A percentile compares a stretch with the other conserved stretches of the same genome.
phyloP scores from a whole-genome alignment of 2,113 vertebrate species.

The Tapirus terrestris region DNA sequence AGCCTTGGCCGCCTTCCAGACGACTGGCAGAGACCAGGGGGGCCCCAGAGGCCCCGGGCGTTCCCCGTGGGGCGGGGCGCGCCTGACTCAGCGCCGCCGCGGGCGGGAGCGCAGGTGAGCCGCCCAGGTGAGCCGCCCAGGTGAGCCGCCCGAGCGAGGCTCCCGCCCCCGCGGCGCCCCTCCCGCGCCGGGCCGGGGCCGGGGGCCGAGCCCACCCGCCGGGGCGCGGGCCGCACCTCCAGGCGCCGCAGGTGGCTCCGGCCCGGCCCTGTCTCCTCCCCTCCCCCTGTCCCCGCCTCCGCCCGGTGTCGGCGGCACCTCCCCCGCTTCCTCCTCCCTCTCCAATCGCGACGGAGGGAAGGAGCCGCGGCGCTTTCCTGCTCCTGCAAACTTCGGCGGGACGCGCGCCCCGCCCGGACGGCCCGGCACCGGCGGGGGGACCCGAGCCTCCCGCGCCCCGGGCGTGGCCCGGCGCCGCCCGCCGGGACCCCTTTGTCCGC shows the following conservation, averaged over 20 bases:
- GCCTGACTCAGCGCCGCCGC: not conserved
- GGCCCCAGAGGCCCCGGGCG: not conserved
- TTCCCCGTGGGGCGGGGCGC: not conserved
- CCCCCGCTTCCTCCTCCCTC: slow-evolving; percentile 82
- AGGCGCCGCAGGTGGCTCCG: slow-evolving; percentile 86
- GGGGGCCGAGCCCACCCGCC: not conserved
- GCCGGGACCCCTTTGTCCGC: not conserved
- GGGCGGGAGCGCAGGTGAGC: slow-evolving; percentile 54
- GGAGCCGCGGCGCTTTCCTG: slow-evolving; percentile 78
- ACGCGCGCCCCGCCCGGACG: slow-evolving; percentile 40
- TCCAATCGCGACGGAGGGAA: slow-evolving; percentile 78
- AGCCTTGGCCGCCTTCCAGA: not conserved
- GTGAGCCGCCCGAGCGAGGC: rapidly evolving
- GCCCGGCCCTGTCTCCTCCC: slow-evolving; percentile 68
- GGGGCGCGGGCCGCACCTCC: slow-evolving; percentile 39
- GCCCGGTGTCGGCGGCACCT: slow-evolving; percentile 77
- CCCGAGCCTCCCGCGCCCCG: too few relatives aligned
- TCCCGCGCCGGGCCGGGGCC: not conserved
- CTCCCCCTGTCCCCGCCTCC: slow-evolving; percentile 75
- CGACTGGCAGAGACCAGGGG: too few relatives aligned
- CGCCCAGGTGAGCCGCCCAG: not conserved
- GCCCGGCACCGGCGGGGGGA: not conserved
- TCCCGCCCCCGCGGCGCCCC: slow-evolving; percentile 34
- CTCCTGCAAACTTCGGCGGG: slow-evolving; percentile 77
- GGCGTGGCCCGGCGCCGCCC: too few relatives aligned